These are phyloP conservation scores for Ostrea denselamellosa DNA, from an alignment of 1,140 invertebrate species.

Conservation along the genomic window DNA sequence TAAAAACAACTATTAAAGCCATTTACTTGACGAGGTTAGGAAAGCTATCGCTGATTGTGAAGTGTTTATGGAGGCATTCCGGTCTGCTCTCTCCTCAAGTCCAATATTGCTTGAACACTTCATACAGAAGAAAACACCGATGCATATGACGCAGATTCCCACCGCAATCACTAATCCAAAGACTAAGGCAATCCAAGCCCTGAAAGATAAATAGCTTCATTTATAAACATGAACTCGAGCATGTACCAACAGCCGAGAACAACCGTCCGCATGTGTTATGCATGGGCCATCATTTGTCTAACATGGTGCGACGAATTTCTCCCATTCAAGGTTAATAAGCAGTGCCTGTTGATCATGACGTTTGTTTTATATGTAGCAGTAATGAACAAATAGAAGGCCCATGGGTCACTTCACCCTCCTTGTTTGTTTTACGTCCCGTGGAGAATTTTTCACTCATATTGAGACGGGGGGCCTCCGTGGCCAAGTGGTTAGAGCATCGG, in stretches of 20 bases:
- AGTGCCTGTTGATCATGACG: no score
- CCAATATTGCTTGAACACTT: neutral
- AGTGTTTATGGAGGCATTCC: neutral
- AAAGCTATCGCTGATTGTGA: constrained; percentile 14
- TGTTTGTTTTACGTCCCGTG: no score
- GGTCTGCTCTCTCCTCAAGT: neutral
- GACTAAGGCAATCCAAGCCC: constrained; percentile 2
- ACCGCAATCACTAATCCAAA: neutral
- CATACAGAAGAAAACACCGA: neutral
- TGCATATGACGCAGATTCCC: neutral
- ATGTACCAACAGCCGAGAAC: neutral
- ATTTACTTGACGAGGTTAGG: neutral
- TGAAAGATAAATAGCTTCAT: neutral
- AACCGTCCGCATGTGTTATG: neutral
- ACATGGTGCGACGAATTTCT: no score
- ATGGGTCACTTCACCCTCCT: no score
- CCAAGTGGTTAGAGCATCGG: no score
- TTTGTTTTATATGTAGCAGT: no score
- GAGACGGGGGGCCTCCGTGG: no score
- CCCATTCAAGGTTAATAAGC: no score
- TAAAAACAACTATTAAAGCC: neutral
- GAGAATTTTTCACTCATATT: no score
- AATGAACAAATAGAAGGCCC: no score
- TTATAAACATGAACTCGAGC: neutral
- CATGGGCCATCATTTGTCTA: no score